Base-by-base conservation (phyloP, 2,888 invertebrate genomes). In the Formica aserva region DNA sequence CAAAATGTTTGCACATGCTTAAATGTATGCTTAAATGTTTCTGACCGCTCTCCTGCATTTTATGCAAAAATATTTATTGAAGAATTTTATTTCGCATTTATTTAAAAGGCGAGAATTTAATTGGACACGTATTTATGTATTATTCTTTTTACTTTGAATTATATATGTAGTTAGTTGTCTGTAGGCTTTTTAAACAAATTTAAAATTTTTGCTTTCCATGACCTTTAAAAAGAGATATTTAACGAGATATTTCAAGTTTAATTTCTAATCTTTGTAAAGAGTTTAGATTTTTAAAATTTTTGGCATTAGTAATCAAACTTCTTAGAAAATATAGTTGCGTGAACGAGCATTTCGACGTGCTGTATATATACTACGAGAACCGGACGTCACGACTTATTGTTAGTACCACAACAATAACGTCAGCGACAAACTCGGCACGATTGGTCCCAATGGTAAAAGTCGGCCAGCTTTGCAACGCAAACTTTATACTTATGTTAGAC, bases 401-500 rank as follows among this genome's bases (percentile, higher is more conserved):
- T 22, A 60, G 26, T 60, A 13, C 60, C 15, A 6, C 52, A 29
- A 22, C 55, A n/a, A 35, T 55, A 55, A 71, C 45, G 35, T 35
- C 22, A 35, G 22, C 55, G n/a, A 35, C 38, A n/a, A 60, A 29
- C 26, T 60, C 11, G n/a, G 22, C 45, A 29, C 35, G 75, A 63
- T 52, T 52, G 75, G 11, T 35, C 35, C n/a, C 18, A n/a, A 22
- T 75, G 22, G 32, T 48, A 62, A 22, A 41, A 65, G 22, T 48
- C 45, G 29, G 41, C 0, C 9, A 18, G 15, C 55, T 52, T 29
- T 55, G 35, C 52, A n/a, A 18, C 9, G 26, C 72, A n/a, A 52
- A 38, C 52, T 76, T 76, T 26, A 38, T 52, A 35, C 52, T 69
- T 26, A 26, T 26, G 26, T 26, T 57, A 57, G 22, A 78, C 18